These are phyloP conservation scores for Chelonoidis abingdonii DNA, from an alignment of 2,113 vertebrate genomes.

Conservation along the genomic window DNA sequence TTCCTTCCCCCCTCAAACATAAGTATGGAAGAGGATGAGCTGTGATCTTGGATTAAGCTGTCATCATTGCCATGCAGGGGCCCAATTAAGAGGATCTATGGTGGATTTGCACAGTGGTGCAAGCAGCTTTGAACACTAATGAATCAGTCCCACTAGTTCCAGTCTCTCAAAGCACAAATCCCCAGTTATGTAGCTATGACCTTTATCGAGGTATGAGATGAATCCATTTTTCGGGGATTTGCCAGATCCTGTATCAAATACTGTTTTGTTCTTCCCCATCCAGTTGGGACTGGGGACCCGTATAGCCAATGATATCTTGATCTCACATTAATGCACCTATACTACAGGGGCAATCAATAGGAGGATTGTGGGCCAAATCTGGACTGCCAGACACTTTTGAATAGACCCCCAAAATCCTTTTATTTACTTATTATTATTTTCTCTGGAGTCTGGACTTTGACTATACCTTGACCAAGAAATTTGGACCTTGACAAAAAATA, in stretches of 20 bases:
- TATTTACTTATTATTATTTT: too few relatives aligned
- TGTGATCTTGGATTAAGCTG: neutral
- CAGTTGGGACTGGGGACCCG: neutral
- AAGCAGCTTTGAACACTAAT: neutral
- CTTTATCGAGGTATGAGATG: too few relatives aligned
- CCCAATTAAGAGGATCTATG: neutral
- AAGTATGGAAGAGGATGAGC: neutral
- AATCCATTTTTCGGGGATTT: rapidly evolving
- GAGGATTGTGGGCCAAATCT: too few relatives aligned
- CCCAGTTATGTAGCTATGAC: neutral
- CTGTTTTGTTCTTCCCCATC: neutral
- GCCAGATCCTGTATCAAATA: neutral
- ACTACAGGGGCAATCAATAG: too few relatives aligned
- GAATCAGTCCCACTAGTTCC: neutral
- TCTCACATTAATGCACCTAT: neutral
- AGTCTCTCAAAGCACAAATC: neutral
- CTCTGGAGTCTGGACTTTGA: too few relatives aligned
- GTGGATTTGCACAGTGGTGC: neutral
- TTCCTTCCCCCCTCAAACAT: neutral
- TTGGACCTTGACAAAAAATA: too few relatives aligned
- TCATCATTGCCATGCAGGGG: neutral
- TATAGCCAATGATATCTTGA: neutral
- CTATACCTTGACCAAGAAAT: too few relatives aligned
- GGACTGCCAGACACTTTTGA: too few relatives aligned
- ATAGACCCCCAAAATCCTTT: too few relatives aligned